These are phyloP conservation scores for Parazoanthus swiftii DNA, from an alignment of 92 coral and sea anemone species.

Conservation along the genomic window DNA sequence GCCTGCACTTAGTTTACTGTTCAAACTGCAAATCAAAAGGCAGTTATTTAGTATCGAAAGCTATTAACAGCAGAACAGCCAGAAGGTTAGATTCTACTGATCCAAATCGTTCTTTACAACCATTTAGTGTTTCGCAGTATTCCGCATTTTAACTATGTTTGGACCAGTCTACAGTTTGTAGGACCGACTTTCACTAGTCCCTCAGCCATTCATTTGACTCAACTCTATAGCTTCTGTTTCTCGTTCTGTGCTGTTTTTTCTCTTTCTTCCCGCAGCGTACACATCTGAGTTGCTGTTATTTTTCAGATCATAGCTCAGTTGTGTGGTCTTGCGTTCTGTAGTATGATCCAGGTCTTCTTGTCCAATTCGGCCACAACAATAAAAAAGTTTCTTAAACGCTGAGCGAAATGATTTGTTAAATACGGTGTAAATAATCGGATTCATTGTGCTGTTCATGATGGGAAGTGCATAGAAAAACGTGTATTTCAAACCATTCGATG, in stretches of 20 bases:
- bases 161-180: background rate
- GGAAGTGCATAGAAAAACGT: conserved; percentile 11
- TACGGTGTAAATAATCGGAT: conserved; percentile 33
- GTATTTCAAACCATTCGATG: background rate
- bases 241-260: background rate
- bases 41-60: too few species aligned
- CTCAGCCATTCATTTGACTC: conserved; percentile 1
- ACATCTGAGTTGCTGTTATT: conserved; percentile 2
- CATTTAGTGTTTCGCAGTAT: background rate
- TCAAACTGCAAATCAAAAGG: too few species aligned
- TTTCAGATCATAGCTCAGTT: conserved; percentile 25
- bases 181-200: background rate
- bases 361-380: background rate
- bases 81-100: too few species aligned
- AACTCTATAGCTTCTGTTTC: conserved; percentile 34
- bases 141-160: background rate
- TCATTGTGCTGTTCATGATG: conserved; percentile 31
- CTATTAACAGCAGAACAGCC: too few species aligned
- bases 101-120: too few species aligned
- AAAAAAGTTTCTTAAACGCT: conserved; percentile 33
- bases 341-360: background rate
- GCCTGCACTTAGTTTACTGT: too few species aligned
- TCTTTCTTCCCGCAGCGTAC: background rate
- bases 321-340: conserved; percentile 24
- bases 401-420: conserved; percentile 29